These are phyloP conservation scores for Clupea harengus DNA, from an alignment of 2,113 vertebrate genomes.

Conservation along the genomic window DNA sequence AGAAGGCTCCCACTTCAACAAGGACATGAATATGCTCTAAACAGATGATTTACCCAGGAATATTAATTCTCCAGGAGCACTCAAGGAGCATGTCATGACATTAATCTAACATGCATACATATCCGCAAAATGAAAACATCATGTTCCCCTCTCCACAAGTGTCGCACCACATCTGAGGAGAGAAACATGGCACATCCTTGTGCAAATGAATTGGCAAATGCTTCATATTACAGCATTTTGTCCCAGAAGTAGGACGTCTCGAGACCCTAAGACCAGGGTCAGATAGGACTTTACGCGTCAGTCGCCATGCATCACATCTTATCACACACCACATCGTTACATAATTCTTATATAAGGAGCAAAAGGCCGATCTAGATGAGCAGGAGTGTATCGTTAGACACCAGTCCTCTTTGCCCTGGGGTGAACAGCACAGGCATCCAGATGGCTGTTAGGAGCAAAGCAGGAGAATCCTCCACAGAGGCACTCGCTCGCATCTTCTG, in stretches of 20 bases:
- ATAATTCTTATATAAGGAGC: constrained; percentile 52
- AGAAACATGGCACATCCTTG: background rate
- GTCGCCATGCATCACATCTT: background rate
- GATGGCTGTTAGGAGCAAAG: background rate
- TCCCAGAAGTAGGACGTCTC: background rate
- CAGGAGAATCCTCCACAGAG: background rate
- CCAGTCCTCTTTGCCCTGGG: background rate
- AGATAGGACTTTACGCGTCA: background rate
- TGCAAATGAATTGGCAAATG: background rate
- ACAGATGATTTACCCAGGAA: background rate
- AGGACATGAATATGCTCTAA: background rate
- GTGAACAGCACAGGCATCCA: background rate
- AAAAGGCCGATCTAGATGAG: constrained; percentile 39
- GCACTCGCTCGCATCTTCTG: background rate
- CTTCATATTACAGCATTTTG: background rate
- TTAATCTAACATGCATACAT: background rate
- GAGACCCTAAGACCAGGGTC: background rate
- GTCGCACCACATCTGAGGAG: background rate
- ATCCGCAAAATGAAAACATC: background rate
- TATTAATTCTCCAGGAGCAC: background rate
- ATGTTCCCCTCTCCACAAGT: background rate
- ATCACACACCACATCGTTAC: constrained; percentile 34
- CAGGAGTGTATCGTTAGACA: constrained; percentile 39
- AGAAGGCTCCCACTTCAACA: background rate
- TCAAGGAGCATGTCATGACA: background rate